Conservation (phyloP, 2,888 invertebrate genomes). For the Calameuta filiformis region DNA sequence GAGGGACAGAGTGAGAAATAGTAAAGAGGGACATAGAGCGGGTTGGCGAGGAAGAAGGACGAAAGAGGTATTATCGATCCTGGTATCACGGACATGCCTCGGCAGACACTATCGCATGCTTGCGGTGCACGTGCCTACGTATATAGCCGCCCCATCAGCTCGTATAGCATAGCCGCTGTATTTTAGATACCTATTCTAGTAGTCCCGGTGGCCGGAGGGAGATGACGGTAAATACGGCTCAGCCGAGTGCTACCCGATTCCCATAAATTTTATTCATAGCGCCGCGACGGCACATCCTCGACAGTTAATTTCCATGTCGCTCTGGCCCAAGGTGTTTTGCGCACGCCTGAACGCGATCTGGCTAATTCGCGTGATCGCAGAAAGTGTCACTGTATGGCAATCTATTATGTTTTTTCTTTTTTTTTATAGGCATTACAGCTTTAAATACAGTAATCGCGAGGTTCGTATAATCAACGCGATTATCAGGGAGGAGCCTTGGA, state of each 20-base stretch:
- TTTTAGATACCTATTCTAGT: background rate
- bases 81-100: conserved; percentile 38
- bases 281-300: background rate
- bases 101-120: conserved; percentile 42
- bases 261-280: background rate
- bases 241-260: background rate
- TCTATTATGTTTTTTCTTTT: background rate
- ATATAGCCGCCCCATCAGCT: background rate
- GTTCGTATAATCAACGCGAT: background rate
- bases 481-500: background rate
- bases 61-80: conserved; percentile 44
- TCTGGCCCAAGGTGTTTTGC: background rate
- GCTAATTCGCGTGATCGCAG: background rate
- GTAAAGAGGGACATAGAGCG: conserved; percentile 14
- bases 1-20: conserved; percentile 1
- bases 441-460: background rate
- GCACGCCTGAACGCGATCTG: background rate
- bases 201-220: background rate
- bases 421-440: background rate
- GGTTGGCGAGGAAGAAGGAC: conserved; percentile 27
- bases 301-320: background rate
- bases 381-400: background rate
- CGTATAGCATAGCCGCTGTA: background rate
- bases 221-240: background rate
- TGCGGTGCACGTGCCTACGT: conserved; percentile 27